Evolutionary conservation across 2,113 vertebrate genomes (phyloP).

Genomic region (Rostratula benghalensis): DNA sequence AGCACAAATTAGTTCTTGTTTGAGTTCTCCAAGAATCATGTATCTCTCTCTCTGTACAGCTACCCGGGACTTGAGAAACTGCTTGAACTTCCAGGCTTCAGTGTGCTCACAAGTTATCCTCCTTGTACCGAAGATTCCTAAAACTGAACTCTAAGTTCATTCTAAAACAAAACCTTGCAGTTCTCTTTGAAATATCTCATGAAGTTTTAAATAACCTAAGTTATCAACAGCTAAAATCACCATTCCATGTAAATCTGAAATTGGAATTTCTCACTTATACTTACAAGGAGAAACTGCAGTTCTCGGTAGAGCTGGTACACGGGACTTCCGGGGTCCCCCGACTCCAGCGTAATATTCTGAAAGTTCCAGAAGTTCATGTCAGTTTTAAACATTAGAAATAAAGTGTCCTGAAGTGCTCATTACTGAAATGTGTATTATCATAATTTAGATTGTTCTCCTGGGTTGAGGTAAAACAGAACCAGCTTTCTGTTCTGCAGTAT

Average conservation of each 20-base stretch:
- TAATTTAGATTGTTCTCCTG: background rate
- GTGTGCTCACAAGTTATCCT: background rate
- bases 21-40: background rate
- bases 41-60: background rate
- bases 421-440: background rate
- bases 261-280: background rate
- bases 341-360: conserved; percentile 88
- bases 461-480: too few species aligned
- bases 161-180: background rate
- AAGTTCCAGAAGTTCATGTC: conserved; percentile 17
- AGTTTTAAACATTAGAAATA: background rate
- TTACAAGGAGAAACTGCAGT: conserved; percentile 89
- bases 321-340: conserved; percentile 85
- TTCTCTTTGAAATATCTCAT: background rate
- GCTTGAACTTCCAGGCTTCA: background rate
- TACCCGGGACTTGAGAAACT: background rate
- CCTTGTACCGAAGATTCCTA: background rate
- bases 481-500: too few species aligned
- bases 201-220: background rate
- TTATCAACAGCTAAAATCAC: background rate
- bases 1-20: background rate
- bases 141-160: background rate
- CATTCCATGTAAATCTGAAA: background rate
- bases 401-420: background rate
- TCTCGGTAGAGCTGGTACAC: conserved; percentile 85